A percentile compares a stretch with the other conserved stretches of the same genome.
Conservation (phyloP, 2,797 vertebrate species). For the Mycteria americana region DNA sequence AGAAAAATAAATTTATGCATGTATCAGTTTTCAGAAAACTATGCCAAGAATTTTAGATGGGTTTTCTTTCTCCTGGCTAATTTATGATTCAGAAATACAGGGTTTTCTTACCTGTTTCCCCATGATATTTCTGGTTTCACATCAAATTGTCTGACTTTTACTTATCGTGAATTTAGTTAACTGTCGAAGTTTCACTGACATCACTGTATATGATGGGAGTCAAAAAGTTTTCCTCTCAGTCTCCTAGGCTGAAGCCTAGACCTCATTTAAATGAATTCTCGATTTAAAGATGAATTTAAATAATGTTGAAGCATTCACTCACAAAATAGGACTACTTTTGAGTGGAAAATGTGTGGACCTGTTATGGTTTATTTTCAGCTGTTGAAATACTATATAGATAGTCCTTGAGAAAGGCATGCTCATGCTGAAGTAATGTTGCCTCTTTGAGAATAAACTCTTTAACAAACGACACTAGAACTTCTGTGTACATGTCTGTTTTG, state of each 20-base stretch:
- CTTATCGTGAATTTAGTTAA: background rate
- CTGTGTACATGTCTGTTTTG: slow-evolving; percentile 24
- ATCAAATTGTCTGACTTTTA: background rate
- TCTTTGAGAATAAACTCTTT: slow-evolving; percentile 63
- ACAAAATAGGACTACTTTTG: background rate
- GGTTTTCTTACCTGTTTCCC: slow-evolving; percentile 26
- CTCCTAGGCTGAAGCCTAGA: background rate
- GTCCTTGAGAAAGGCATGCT: background rate
- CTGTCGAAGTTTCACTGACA: background rate
- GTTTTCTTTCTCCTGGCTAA: slow-evolving; percentile 26
- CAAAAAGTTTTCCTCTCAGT: background rate
- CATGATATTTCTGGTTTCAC: slow-evolving; percentile 19
- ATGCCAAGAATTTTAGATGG: background rate
- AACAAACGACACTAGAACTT: slow-evolving; percentile 1
- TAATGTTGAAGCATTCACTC: background rate
- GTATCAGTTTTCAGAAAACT: background rate
- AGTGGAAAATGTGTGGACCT: background rate
- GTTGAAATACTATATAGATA: background rate
- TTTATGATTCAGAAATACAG: slow-evolving; percentile 5
- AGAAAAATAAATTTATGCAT: background rate
- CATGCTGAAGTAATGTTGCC: slow-evolving; percentile 14
- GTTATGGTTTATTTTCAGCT: background rate
- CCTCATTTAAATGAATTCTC: background rate
- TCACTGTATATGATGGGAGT: background rate
- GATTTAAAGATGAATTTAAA: background rate